Percentiles rank a stretch among this genome's conserved stretches.
These are phyloP conservation scores for Drosophila kokeensis DNA, from an alignment of 2,888 invertebrate genomes.

Conservation along the genomic window DNA sequence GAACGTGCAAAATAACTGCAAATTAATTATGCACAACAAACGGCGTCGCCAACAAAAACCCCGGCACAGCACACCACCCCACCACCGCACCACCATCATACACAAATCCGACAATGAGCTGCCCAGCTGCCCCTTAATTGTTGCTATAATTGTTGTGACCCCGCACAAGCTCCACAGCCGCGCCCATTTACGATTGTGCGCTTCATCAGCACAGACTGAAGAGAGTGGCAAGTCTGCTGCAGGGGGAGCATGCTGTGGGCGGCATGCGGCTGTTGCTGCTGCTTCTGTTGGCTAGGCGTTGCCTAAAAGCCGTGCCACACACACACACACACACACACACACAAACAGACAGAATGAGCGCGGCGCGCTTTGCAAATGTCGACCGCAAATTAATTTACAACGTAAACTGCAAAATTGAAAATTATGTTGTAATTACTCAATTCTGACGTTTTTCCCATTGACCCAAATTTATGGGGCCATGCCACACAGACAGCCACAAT, in stretches of 20 bases:
- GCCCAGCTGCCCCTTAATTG: conserved; percentile 73
- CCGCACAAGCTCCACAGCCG: conserved; percentile 31
- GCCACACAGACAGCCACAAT: conserved; percentile 35
- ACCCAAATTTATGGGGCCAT: conserved; percentile 77
- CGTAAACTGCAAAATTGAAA: conserved; percentile 80
- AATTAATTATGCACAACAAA: conserved; percentile 80
- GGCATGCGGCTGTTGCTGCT: not conserved
- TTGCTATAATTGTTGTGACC: conserved; percentile 72
- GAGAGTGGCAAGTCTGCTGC: conserved; percentile 14
- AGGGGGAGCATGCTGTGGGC: not conserved
- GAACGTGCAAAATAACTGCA: conserved; percentile 66
- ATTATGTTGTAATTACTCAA: conserved; percentile 81
- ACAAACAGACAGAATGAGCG: conserved; percentile 25
- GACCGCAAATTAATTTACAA: conserved; percentile 80
- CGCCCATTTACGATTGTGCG: conserved; percentile 56
- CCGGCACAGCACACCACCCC: not conserved
- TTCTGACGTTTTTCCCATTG: conserved; percentile 81
- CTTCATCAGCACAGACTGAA: conserved; percentile 52
- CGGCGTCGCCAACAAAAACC: conserved; percentile 21
- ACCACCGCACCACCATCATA: not conserved
- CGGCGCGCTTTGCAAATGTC: conserved; percentile 64
- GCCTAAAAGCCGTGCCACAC: conserved; percentile 32
- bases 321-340: conserved; percentile 4
- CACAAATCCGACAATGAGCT: conserved; percentile 51
- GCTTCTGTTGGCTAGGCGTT: conserved; percentile 9